Base-by-base conservation (phyloP, 2,797 vertebrate species). In the Alauda arvensis region DNA sequence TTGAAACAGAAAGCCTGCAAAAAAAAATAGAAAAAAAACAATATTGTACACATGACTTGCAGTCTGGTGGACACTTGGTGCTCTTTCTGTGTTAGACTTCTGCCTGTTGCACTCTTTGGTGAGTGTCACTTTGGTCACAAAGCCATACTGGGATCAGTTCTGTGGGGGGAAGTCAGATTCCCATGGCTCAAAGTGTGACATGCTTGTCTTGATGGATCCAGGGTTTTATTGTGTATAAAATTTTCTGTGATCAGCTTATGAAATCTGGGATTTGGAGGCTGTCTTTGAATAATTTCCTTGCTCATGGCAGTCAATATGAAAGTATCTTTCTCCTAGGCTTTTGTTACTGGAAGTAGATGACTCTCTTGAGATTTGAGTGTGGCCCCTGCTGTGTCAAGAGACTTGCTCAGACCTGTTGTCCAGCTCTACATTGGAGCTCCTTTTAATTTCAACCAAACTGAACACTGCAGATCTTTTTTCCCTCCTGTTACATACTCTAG, bases 401-500 rank as follows among this genome's bases (percentile, higher is more conserved):
- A 74, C 42, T 82, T 84, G 42, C 83, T 83, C 67, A 81, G 42
- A 77, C 40, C 70, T 66, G 3, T 13, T 90, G 62, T 75, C 77
- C 31, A 66, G 78, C 33, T 66, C 45, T 17, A 3, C 77, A 39
- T 1, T 46, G 45, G 53, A 86, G 53, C 39, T 77, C 28, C 34
- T 7, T 19, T 79, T 83, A 62, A 23, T 46, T 26, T 31, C 48
- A 87, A 77, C 60, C 62, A 85, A 33, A 42, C n/a, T 46, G 63
- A 84, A 24, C 71, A 84, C 63, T 34, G 49, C 51, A 92, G 78
- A 89, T 43, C 6, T 5, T 78, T 59, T 77, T 72, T 89, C 75
- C 55, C 46, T 87, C 56, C 26, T 91, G 37, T 66, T 87, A 61
- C 75, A 8, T 87, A 42, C 80, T 83, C n/a, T 93, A 0, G 93